A percentile compares a stretch with the other conserved stretches of the same genome.
Evolutionary conservation across 2,113 vertebrate genomes (phyloP).

Genomic region (Vombatus ursinus): DNA sequence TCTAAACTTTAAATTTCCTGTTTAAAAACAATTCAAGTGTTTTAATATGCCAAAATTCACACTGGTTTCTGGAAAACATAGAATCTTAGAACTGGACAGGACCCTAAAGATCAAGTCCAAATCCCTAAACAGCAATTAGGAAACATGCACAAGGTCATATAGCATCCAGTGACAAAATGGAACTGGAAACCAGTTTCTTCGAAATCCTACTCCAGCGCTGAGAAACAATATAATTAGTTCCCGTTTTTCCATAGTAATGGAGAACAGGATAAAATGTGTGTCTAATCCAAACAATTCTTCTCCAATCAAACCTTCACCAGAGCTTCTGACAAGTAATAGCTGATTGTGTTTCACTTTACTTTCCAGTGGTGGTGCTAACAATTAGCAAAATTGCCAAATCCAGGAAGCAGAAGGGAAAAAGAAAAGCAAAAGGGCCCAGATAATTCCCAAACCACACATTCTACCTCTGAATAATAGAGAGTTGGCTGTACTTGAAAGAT

Average conservation of each 20-base stretch:
- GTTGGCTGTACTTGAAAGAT: constrained; percentile 64
- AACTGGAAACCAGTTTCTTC: neutral
- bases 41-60: neutral
- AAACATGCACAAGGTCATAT: neutral
- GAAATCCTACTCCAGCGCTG: neutral
- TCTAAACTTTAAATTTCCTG: neutral
- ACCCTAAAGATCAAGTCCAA: neutral
- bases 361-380: neutral
- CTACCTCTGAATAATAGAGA: constrained; percentile 42
- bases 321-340: neutral
- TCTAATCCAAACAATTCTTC: constrained; percentile 1
- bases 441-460: neutral
- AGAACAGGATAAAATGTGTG: neutral
- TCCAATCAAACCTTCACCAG: neutral
- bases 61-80: neutral
- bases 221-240: neutral
- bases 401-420: constrained; percentile 32
- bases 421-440: neutral
- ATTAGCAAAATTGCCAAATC: neutral
- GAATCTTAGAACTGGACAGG: neutral
- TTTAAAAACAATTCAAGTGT: constrained; percentile 11
- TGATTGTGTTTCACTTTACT: neutral
- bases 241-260: neutral
- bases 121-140: neutral
- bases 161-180: neutral